These are phyloP conservation scores for Eulithis testata DNA, from an alignment of 2,888 invertebrate species.

Conservation along the genomic window DNA sequence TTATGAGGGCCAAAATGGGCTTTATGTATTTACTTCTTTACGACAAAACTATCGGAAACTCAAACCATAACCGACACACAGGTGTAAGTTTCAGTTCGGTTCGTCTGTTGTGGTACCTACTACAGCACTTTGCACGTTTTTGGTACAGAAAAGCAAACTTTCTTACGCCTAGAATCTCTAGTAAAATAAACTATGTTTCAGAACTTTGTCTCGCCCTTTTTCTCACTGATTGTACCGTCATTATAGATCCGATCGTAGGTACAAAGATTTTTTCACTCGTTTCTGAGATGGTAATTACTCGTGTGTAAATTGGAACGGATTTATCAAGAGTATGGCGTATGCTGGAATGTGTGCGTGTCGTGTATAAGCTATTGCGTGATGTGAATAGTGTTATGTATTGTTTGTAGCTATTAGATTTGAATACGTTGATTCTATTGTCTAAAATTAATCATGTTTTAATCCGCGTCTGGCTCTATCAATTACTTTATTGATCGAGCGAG, in stretches of 20 bases:
- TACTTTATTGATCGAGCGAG: too few relatives aligned
- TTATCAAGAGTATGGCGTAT: conserved; percentile 59
- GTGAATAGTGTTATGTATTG: conserved; percentile 28
- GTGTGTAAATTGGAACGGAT: conserved; percentile 77
- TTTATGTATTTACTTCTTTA: too few relatives aligned
- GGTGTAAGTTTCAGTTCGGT: too few relatives aligned
- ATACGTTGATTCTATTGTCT: conserved; percentile 12
- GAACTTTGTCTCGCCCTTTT: conserved; percentile 3
- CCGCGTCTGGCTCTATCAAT: background rate
- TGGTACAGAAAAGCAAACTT: too few relatives aligned
- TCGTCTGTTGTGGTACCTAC: too few relatives aligned
- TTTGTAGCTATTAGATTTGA: conserved; percentile 25
- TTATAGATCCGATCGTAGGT: conserved; percentile 42
- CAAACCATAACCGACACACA: too few relatives aligned
- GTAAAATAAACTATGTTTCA: background rate
- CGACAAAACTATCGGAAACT: too few relatives aligned
- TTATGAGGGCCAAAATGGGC: background rate
- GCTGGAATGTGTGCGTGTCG: conserved; percentile 50
- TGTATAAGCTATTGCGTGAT: conserved; percentile 43
- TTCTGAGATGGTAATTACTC: conserved; percentile 68
- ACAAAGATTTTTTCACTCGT: conserved; percentile 41
- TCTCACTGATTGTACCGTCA: conserved; percentile 42
- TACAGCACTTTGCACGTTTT: too few relatives aligned
- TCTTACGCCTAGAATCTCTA: too few relatives aligned
- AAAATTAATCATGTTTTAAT: conserved; percentile 10